Percentiles rank a stretch among this genome's conserved stretches.
phyloP scores from a whole-genome alignment of 1,140 invertebrate genomes.

The Phymastichus coffea region DNA sequence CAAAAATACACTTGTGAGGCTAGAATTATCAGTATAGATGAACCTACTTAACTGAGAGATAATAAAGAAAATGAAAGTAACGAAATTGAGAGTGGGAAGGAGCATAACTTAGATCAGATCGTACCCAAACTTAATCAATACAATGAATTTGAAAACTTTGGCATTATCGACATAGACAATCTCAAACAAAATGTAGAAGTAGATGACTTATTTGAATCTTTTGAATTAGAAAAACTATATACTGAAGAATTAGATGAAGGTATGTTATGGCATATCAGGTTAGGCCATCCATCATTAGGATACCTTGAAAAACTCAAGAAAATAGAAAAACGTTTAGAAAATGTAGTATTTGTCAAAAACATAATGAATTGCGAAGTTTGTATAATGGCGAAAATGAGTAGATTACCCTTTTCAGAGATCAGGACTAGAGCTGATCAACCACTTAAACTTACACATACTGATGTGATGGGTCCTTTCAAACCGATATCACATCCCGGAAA shows the following conservation, averaged over 20 bases:
- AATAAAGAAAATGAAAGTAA: neutral
- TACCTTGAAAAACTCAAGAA: constrained; percentile 13
- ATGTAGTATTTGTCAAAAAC: constrained; percentile 4
- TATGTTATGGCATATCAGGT: constrained; percentile 21
- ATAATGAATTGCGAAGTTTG: constrained; percentile 29
- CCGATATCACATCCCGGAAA: constrained; percentile 14
- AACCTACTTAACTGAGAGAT: neutral
- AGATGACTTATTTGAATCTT: neutral
- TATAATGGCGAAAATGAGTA: constrained; percentile 29
- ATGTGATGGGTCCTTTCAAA: constrained; percentile 26
- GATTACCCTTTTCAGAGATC: constrained; percentile 22
- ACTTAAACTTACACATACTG: constrained; percentile 23
- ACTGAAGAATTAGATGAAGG: constrained; percentile 15
- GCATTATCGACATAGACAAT: neutral
- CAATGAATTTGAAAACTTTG: too few species aligned
- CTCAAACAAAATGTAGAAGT: neutral
- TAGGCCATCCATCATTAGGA: constrained; percentile 12
- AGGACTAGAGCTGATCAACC: constrained; percentile 23
- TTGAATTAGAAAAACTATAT: neutral
- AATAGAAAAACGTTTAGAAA: constrained; percentile 6
- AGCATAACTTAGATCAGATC: neutral
- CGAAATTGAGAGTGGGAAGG: constrained; percentile 22
- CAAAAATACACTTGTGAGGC: constrained; percentile 17
- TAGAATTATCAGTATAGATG: neutral
- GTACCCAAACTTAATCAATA: too few species aligned